Base-by-base conservation (phyloP, 2,113 vertebrate genomes). In the Ammodytes marinus region DNA sequence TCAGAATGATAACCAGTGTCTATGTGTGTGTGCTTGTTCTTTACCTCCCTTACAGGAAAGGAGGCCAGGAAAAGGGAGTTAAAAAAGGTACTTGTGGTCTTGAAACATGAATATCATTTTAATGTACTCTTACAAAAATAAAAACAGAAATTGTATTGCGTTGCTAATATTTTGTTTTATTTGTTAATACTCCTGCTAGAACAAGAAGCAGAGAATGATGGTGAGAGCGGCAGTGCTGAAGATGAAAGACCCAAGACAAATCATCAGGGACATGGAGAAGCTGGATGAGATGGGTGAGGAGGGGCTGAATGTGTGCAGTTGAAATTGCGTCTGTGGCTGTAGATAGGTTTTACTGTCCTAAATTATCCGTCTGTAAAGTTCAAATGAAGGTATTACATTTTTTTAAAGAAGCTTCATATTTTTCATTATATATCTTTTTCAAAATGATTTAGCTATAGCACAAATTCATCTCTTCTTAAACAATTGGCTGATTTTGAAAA, bases 121-220 rank as follows among this genome's bases (percentile, higher is more conserved):
- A 4, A 19, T 13, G 6, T 46, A 35, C 1, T 45, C 8, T 14
- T 15, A 55, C 2, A 17, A 1, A 42, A 54, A 60, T 43, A 9
- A 0, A 27, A 10, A 1, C 0, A 10, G 3, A 2, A 8, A 6
- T 14, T 2, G 14, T 7, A 13, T 27, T 67, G n/a, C 42, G 19
- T 50, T 68, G 3, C 2, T 73, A 61, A 49, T 19, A 60, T 45
- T 27, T 2, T 50, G 8, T 5, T 68, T 77, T 1, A 0, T 57
- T 55, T 77, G 5, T 59, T 1, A 39, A 70, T 80, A 1, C 3
- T 75, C 54, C 13, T 40, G 0, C 3, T 86, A 99, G 98, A 99
- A 99, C 95, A 99, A 99, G 94, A 99, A 99, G 79, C 98, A 99
- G 43, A 95, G 98, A 49, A 99, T 99, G 98, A 99, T 99, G 98